Evolutionary conservation across 2,797 vertebrate genomes (phyloP), one percentile per base, ranked within the genome.

Genomic region (Hyperoplus immaculatus): DNA sequence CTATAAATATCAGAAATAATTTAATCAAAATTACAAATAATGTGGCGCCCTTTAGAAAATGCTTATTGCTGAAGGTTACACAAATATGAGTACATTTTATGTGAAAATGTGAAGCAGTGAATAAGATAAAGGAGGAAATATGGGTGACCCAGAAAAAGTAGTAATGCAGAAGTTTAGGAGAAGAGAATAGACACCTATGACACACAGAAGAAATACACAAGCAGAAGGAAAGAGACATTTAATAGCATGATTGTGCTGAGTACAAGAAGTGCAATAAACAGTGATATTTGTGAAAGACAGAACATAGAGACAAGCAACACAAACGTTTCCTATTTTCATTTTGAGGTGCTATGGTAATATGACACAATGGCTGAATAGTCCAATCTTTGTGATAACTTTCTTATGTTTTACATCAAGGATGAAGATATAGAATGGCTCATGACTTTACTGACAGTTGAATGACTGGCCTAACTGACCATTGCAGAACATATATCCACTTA

Each of bases 191-290:
- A 75, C 69, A 50, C n/a, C 62, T 0, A 29, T 46, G 74, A 83
- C 55, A 83, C 79, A 77, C 21, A 85, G 1, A 85, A 69, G 69
- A 89, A 83, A 72, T 18, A 77, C 78, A 88, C 80, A 88, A 68
- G 70, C 9, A 74, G 93, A 74, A 87, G 68, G 78, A 93, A 95
- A 90, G 83, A 88, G 82, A 89, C 86, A 88, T 97, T 98, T 98
- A 98, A 97, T 98, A 90, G 87, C 83, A 93, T 84, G 92, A 93
- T 88, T 89, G 91, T 93, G 88, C 80, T 84, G 88, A 93, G 87
- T 90, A 95, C 88, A 97, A 95, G 87, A 93, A 95, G 89, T 94
- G 89, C 89, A 93, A 87, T 93, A 84, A 92, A 95, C 89, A 93
- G 88, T 93, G 82, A 93, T 89, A 90, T 84, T 93, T 90, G 92